Base-by-base conservation (phyloP, 2,888 invertebrate species). In the Trissolcus japonicus region DNA sequence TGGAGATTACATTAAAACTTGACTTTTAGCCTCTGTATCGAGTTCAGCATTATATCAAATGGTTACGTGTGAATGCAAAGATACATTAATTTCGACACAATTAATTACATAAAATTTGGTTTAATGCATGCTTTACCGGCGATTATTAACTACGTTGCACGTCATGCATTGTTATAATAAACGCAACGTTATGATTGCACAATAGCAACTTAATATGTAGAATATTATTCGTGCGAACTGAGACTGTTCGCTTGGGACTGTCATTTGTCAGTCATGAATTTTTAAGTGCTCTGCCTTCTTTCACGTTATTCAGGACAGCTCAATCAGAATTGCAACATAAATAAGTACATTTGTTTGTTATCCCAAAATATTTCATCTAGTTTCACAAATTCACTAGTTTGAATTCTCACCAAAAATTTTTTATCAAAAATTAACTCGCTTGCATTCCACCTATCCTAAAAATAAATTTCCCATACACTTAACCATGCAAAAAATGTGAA, bases 181-280 rank as follows among this genome's bases (percentile, higher is more conserved):
- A 59, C 57, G 43, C 29, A 59, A 59, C 29, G 59, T 17, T 17
- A 50, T 9, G 25, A 59, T 67, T 67, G 59, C 67, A 67, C 67
- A 67, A 67, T 59, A 16, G 41, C 25, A 59, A 53, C 67, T 59
- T 53, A 59, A 53, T 67, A 57, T 57, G 67, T 53, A 59, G 67
- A 43, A 59, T 59, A 40, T 56, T 56, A 56, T 50, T 50, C 56
- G 56, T 56, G 56, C 50, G 65, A 65, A 65, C 63, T 43, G 16
- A 53, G 41, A 55, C 48, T 50, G 46, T 56, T 65, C 48, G 35
- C 19, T 14, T 13, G 48, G 6, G 17, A 17, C 41, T 55, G 46
- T 46, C 46, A 50, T 65, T 56, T 56, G 29, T 65, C 54, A 48
- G 40, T 7, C 25, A 14, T 53, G 55, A 9, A 21, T 53, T 53